Conservation (phyloP, 1,140 invertebrate species). For the Penaeus vannamei region DNA sequence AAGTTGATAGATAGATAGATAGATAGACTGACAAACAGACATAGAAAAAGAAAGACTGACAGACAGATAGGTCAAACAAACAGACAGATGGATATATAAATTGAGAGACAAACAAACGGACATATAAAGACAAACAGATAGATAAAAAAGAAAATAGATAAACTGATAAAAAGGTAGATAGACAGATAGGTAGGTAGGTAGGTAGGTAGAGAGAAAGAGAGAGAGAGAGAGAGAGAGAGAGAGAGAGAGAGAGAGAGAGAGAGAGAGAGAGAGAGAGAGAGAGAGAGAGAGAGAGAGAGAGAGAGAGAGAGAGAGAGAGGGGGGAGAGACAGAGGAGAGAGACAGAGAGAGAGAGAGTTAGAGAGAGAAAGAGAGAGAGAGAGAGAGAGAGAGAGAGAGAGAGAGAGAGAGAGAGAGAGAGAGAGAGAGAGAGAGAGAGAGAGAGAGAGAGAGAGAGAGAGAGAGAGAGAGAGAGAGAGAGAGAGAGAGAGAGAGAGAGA, state of each 20-base stretch:
- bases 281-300: neutral
- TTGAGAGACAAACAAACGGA: neutral
- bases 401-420: neutral
- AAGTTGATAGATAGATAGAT: too few species aligned
- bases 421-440: neutral
- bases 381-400: neutral
- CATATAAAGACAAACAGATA: neutral
- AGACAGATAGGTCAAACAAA: too few species aligned
- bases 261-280: neutral
- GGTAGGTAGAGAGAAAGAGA: conserved; percentile 1
- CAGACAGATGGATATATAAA: neutral
- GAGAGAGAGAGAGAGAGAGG: neutral
- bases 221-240: neutral
- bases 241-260: neutral
- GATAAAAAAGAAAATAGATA: neutral
- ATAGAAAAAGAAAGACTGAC: too few species aligned
- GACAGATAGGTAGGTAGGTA: neutral
- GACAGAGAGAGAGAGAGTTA: neutral
- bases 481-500: neutral
- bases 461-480: neutral
- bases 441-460: neutral
- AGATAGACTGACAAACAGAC: too few species aligned
- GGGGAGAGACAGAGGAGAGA: neutral
- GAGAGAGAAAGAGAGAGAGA: neutral
- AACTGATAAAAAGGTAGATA: neutral